A percentile compares a stretch with the other conserved stretches of the same genome.
Evolutionary conservation across 2,888 invertebrate genomes (phyloP).

Genomic region (Nephrocerus scutellatus): DNA sequence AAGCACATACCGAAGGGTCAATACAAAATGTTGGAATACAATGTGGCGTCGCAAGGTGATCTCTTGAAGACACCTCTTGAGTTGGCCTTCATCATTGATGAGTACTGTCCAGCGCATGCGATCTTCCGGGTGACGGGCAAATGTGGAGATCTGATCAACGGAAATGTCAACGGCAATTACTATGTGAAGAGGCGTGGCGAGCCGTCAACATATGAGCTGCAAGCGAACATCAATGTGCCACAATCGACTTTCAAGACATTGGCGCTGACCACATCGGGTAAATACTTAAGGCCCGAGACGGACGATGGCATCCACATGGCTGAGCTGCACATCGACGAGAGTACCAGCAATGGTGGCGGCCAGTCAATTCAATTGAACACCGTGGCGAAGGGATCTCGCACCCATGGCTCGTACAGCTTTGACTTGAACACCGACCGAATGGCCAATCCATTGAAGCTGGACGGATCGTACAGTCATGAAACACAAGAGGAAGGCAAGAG

Average conservation of each 20-base stretch:
- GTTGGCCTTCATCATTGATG: slow-evolving; percentile 31
- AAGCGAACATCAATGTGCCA: slow-evolving; percentile 51
- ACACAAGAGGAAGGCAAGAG: slow-evolving; percentile 26
- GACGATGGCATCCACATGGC: slow-evolving; percentile 23
- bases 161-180: slow-evolving; percentile 48
- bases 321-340: slow-evolving; percentile 27
- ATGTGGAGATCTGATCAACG: slow-evolving; percentile 48
- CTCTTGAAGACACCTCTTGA: slow-evolving; percentile 40
- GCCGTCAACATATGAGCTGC: slow-evolving; percentile 49
- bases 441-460: slow-evolving; percentile 29
- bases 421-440: slow-evolving; percentile 28
- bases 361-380: slow-evolving; percentile 29
- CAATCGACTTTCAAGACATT: slow-evolving; percentile 51
- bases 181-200: slow-evolving; percentile 39
- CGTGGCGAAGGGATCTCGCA: slow-evolving; percentile 26
- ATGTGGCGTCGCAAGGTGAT: slow-evolving; percentile 33
- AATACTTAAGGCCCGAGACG: slow-evolving; percentile 33
- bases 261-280: slow-evolving; percentile 39
- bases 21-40: slow-evolving; percentile 30
- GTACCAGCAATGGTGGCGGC: slow-evolving; percentile 24
- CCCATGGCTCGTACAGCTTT: slow-evolving; percentile 32
- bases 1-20: slow-evolving; percentile 44
- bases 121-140: slow-evolving; percentile 47
- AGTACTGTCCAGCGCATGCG: slow-evolving; percentile 34
- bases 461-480: slow-evolving; percentile 32